Base-by-base conservation (phyloP, 2,113 vertebrate genomes). In the Butastur rufipennis region DNA sequence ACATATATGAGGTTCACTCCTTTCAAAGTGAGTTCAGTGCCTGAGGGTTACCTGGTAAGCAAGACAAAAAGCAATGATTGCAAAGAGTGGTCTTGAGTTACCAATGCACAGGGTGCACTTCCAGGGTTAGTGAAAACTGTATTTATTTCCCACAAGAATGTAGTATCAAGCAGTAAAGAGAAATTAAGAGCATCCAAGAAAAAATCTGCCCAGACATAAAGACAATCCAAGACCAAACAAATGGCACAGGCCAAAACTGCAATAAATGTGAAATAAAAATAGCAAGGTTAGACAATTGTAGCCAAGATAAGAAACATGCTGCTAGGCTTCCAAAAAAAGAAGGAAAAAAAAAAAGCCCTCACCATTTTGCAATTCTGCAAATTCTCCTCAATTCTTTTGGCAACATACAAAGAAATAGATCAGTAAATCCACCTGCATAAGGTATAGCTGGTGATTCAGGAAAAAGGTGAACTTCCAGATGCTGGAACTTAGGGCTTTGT, bases 1-100 rank as follows among this genome's bases (percentile, higher is more conserved):
- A 62, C 6, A 2, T 0, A 1, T 75, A 5, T 31, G 40, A 78
- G 4, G 13, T 68, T 62, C 1, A 0, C 43, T 89, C 26, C 19
- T 79, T 86, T 88, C 50, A 62, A 47, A 62, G 38, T 47, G 26
- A 84, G 34, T 70, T 77, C 18, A 19, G 23, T 43, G 48, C 43
- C 63, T 63, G 38, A 72, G 47, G 15, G 7, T 34, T 77, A 58
- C 13, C 53, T 61, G 25, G n/a, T 32, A 59, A 80, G 17, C 25
- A 65, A 59, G 56, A 11, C 11, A 38, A 73, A 81, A 55, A 36
- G 3, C 1, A 5, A 9, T 50, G 22, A 16, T 29, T 72, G 32
- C 34, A 42, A 42, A 82, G 48, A 74, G 9, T 26, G 9, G 4
- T 63, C 48, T 56, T 77, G 22, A 63, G 13, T 89, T 93, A 42